Conservation (phyloP, 2,113 vertebrate genomes). For the Suricata suricatta region DNA sequence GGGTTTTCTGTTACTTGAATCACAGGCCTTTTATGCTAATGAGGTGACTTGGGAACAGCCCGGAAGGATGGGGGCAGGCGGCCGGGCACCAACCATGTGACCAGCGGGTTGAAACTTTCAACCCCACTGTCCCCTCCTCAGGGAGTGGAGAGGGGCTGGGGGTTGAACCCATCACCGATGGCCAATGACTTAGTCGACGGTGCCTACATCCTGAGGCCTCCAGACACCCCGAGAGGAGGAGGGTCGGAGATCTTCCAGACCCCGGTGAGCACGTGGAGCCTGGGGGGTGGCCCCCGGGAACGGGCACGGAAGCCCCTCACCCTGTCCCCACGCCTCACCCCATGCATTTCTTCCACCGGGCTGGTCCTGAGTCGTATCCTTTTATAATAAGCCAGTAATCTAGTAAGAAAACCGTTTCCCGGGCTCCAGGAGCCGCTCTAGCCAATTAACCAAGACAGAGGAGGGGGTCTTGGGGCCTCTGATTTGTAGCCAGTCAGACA, state of each 20-base stretch:
- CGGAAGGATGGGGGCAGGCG: background rate
- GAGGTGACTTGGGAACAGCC: background rate
- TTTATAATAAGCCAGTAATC: no score
- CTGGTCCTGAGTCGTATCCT: no score
- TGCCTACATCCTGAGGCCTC: background rate
- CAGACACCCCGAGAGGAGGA: background rate
- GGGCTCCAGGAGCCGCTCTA: no score
- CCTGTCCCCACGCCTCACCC: background rate
- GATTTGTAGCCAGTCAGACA: no score
- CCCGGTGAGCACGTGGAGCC: background rate
- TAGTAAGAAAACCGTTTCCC: no score
- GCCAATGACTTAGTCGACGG: background rate
- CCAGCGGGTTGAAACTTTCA: background rate
- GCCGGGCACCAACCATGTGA: background rate
- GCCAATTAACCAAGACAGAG: no score
- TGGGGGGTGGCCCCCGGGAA: no score
- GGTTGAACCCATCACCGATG: background rate
- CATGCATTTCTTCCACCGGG: background rate
- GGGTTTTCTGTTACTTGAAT: background rate
- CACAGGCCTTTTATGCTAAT: background rate
- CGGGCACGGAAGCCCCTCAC: no score
- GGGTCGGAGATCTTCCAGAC: background rate
- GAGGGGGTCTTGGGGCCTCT: no score
- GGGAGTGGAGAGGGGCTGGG: background rate
- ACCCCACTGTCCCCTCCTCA: background rate